phyloP scores from a whole-genome alignment of 1,140 invertebrate genomes.

The Paralvinella palmiformis region DNA sequence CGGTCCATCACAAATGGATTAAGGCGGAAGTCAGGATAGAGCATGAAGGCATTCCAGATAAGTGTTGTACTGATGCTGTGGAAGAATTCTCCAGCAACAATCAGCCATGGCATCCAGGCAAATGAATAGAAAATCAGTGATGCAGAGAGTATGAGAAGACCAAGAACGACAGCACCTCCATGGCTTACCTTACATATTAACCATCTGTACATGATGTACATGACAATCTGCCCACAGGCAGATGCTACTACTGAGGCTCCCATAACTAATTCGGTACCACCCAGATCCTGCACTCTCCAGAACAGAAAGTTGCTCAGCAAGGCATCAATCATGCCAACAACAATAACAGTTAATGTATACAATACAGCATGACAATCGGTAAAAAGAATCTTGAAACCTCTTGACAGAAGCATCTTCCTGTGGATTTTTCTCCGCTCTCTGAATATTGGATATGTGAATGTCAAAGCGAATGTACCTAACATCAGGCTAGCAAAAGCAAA shows the following conservation, averaged over 20 bases:
- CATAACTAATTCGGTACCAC: conserved; percentile 34
- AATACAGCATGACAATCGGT: conserved; percentile 33
- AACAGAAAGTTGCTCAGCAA: conserved; percentile 41
- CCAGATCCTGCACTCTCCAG: conserved; percentile 41
- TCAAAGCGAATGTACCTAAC: conserved; percentile 29
- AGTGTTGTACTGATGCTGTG: conserved; percentile 41
- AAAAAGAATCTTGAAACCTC: conserved; percentile 11
- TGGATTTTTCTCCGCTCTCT: neutral
- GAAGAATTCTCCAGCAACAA: conserved; percentile 34
- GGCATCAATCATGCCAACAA: conserved; percentile 36
- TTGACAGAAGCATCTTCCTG: neutral
- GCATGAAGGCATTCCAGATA: conserved; percentile 41
- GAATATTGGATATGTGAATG: conserved; percentile 36
- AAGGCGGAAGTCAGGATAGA: conserved; percentile 36
- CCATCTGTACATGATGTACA: conserved; percentile 34
- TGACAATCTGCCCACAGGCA: conserved; percentile 36
- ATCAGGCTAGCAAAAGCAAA: conserved; percentile 38
- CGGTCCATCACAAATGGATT: conserved; percentile 33
- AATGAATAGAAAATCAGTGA: conserved; percentile 38
- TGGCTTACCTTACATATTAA: conserved; percentile 34
- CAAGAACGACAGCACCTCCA: conserved; percentile 28
- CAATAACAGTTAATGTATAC: conserved; percentile 34
- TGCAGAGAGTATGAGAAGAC: conserved; percentile 27
- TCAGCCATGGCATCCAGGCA: conserved; percentile 34
- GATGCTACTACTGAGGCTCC: conserved; percentile 34